Base-by-base conservation (phyloP, 2,888 invertebrate genomes). In the Encarsia formosa region DNA sequence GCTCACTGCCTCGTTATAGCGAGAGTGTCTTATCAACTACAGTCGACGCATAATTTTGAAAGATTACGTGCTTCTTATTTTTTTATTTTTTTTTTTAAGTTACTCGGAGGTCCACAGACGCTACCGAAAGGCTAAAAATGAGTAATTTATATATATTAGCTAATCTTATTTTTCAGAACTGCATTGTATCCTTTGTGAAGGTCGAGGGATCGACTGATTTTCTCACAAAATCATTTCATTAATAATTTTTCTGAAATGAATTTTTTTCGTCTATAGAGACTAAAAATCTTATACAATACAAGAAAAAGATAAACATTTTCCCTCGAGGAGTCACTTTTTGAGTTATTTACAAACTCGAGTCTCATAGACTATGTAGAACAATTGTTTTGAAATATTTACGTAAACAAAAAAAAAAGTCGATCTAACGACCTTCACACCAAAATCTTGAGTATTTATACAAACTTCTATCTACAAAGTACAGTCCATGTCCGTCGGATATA, bases 61-160 rank as follows among this genome's bases (percentile, higher is more conserved):
- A 54, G 40, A 47, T 6, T 44, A 9, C 47, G 43, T 42, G 3
- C 20, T 35, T 32, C 31, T 22, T 39, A 23, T 49, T 38, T 44
- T 39, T 43, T 15, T 39, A 24, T 42, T 31, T 40, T 38, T 29
- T 18, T 35, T 38, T 47, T 18, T 20, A 51, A 45, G 48, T 45
- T 19, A 31, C 43, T 52, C 52, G 49, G 49, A 49, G 49, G 52
- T 56, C 52, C 52, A 49, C 46, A 9, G 56, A 52, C 49, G 3
- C 56, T 49, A 43, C 52, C 56, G 52, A 46, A 56, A 52, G 52
- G 46, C 52, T 52, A 52, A 39, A 39, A 23, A 32, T 39, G 19
- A 19, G 43, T 39, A 39, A 43, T 24, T 35, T 34, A 35, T 11
- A 5, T 8, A 41, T 45, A 22, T 29, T 35, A 24, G 29, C 22